Evolutionary conservation across 2,888 invertebrate genomes (phyloP).

Genomic region (Andrena haemorrhoa): DNA sequence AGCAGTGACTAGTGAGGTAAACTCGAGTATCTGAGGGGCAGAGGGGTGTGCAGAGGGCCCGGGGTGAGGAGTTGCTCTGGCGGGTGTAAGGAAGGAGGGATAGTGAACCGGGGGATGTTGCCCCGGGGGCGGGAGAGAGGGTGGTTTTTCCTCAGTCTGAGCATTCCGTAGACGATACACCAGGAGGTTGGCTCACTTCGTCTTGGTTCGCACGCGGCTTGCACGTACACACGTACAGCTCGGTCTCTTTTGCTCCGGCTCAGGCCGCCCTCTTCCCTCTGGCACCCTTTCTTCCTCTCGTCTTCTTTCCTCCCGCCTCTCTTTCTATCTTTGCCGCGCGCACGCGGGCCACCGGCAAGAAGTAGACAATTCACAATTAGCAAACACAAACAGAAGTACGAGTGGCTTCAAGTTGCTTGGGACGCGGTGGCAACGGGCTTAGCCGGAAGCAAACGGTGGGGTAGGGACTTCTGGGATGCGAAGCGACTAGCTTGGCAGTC

Average conservation of each 20-base stretch:
- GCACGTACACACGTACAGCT: conserved; percentile 29
- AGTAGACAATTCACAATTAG: conserved; percentile 85
- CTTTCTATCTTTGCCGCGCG: conserved; percentile 50
- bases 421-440: conserved; percentile 74
- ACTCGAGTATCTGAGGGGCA: conserved; percentile 78
- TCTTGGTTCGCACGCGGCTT: conserved; percentile 71
- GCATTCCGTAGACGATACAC: conserved; percentile 77
- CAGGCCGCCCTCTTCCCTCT: conserved; percentile 39
- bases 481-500: conserved; percentile 77
- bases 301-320: conserved; percentile 11
- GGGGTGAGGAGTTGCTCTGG: conserved; percentile 53
- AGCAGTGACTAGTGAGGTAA: conserved; percentile 82
- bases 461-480: conserved; percentile 75
- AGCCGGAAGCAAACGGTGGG: conserved; percentile 79
- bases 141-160: conserved; percentile 79
- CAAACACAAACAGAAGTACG: conserved; percentile 84
- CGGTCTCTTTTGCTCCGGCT: conserved; percentile 29
- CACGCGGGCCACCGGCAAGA: conserved; percentile 75
- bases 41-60: conserved; percentile 40
- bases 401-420: conserved; percentile 81
- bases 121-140: conserved; percentile 51
- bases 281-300: conserved; percentile 10
- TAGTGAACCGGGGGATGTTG: conserved; percentile 63
- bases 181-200: conserved; percentile 62
- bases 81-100: conserved; percentile 64